Evolutionary conservation across 2,113 vertebrate genomes (phyloP), one percentile per base, ranked within the genome.

Genomic region (Craseonycteris thonglongyai): DNA sequence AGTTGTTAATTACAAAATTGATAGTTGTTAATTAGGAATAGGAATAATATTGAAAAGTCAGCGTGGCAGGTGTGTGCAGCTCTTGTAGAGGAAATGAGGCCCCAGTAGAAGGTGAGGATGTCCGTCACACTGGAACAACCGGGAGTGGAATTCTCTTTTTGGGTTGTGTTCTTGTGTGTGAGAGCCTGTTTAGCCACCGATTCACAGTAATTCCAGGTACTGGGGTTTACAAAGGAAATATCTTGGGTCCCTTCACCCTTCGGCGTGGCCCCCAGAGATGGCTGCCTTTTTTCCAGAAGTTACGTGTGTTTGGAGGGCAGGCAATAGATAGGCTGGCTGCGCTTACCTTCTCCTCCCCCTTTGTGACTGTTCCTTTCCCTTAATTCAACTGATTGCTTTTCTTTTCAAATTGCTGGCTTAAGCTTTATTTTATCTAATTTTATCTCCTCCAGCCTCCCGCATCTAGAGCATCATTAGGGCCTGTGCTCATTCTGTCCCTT

Each of bases 391-490:
- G 96, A 95, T 93, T 94, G 86, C 91, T 96, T 93, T 94, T 94
- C 94, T 96, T 90, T 88, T 54, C 79, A 94, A 72, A 93, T 96
- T 96, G 96, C 97, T 97, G 93, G 94, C 83, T 95, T 94, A 90
- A 93, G 96, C 94, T 95, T 96, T 90, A 92, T 97, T 75, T 94
- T 94, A 91, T 90, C 97, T 96, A 94, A 96, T 96, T 97, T 97
- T 96, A 90, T 96, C 95, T 92, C 75, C 61, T 84, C 80, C 45
- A 90, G 93, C 82, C 80, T 75, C 24, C 35, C 74, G 35, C 49
- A 63, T 81, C 74, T 80, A 80, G 65, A 86, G 76, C 92, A 40
- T 87, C 87, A 9, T 75, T 65, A 79, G 68, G 88, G 59, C 92
- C 87, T 95, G 93, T 78, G 90, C 94, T 93, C 93, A 71, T 93